These are phyloP conservation scores for Cichlasoma orientale DNA, from an alignment of 2,797 vertebrate genomes.

Conservation along the genomic window DNA sequence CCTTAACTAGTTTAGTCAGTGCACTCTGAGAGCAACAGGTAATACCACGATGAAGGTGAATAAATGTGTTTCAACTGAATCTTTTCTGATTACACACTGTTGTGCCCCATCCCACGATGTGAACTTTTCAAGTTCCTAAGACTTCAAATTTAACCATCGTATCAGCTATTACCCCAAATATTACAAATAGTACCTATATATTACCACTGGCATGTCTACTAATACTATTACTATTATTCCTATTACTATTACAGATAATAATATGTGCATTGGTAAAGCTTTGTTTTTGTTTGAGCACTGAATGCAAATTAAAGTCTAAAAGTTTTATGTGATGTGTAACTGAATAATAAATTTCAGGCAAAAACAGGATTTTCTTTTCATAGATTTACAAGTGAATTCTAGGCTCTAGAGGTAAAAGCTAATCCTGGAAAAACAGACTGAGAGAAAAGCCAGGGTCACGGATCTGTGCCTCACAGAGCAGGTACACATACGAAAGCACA, in stretches of 20 bases:
- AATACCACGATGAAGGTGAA: constrained; percentile 62
- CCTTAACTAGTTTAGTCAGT: constrained; percentile 18
- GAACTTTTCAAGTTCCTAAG: too few species aligned
- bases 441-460: not conserved
- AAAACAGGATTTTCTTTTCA: not conserved
- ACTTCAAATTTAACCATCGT: too few species aligned
- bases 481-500: not conserved
- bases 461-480: not conserved
- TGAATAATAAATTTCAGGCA: not conserved
- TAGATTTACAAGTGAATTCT: not conserved
- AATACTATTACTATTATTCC: too few species aligned
- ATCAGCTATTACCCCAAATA: too few species aligned
- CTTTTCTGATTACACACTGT: constrained; percentile 68
- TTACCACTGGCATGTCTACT: too few species aligned
- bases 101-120: constrained; percentile 30
- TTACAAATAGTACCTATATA: too few species aligned
- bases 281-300: not conserved
- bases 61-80: constrained; percentile 68
- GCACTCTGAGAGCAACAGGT: constrained; percentile 54
- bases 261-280: too few species aligned
- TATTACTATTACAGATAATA: too few species aligned
- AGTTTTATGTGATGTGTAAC: not conserved
- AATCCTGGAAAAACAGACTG: not conserved
- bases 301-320: not conserved
- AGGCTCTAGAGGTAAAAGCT: rapidly evolving